Conservation (phyloP, 1,140 invertebrate species). For the Pissodes strobi region DNA sequence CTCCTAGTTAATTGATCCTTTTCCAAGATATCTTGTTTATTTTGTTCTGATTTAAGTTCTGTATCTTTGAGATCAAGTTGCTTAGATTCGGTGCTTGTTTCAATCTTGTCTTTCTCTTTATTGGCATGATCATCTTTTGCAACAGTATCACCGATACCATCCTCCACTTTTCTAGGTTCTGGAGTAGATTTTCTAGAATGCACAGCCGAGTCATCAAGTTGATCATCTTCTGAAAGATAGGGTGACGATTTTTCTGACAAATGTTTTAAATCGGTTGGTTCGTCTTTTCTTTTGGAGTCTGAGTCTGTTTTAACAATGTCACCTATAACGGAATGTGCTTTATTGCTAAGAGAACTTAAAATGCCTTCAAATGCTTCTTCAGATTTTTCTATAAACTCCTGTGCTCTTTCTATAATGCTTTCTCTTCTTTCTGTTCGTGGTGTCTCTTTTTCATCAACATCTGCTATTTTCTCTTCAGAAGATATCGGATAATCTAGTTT, state of each 20-base stretch:
- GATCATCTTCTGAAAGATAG: too few relatives aligned
- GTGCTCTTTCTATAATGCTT: constrained; percentile 10
- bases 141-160: too few relatives aligned
- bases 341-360: background rate
- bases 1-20: too few relatives aligned
- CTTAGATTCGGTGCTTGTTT: too few relatives aligned
- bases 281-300: background rate
- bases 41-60: too few relatives aligned
- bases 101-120: background rate
- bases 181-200: too few relatives aligned
- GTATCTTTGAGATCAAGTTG: too few relatives aligned
- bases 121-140: constrained; percentile 16
- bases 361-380: constrained; percentile 4
- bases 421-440: background rate
- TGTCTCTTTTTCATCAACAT: background rate
- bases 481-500: too few relatives aligned
- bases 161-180: too few relatives aligned
- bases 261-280: too few relatives aligned
- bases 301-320: background rate
- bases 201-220: constrained; percentile 30
- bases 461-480: too few relatives aligned
- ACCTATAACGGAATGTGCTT: background rate
- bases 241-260: background rate
- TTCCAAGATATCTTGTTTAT: background rate
- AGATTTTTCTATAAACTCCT: constrained; percentile 6